Base-by-base conservation (phyloP, 2,888 invertebrate genomes). In the Myopa testacea region DNA sequence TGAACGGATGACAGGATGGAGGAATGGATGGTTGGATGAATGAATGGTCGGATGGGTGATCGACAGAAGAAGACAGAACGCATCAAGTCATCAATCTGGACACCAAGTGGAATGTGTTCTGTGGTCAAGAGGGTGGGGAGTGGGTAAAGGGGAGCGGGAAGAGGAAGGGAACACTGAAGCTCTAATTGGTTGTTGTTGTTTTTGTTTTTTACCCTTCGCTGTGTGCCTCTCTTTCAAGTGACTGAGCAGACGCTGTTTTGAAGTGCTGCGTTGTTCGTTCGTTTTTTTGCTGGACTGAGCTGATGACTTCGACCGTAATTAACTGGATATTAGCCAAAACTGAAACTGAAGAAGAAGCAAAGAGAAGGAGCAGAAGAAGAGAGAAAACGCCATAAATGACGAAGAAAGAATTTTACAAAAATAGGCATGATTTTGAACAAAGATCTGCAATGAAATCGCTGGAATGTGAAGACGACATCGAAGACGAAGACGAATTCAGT, bases 291-390 rank as follows among this genome's bases (percentile, higher is more conserved):
- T 60, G 38, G 37, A 19, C 71, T 16, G 37, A 40, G 38, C 10
- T 71, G 40, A 40, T 2, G 37, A 34, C 58, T 71, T 19, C 3
- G 71, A 10, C 34, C 58, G 37, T 71, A 71, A 60, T 71, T 71
- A 71, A 71, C 71, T 71, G 71, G 60, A 71, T 55, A 58, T 60
- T 71, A 55, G 58, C 71, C 60, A 38, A 71, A 71, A 71, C 37
- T 38, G 37, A 60, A 34, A 71, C 14, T 58, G 60, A 6, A 7
- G 70, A 70, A 34, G 26, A 50, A 52, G 52, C 7, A 1, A 69
- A 26, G 50, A 67, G 7, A 45, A 69, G 14, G 12, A 55, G 14
- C 6, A 4, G 52, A 14, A 50, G 3, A 70, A 16, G 52, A 1
- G 52, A 4, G 38, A 3, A 70, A 70, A 52, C 3, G 16, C 5